Base-by-base conservation (phyloP, 2,113 vertebrate genomes). In the Pseudopodoces humilis region DNA sequence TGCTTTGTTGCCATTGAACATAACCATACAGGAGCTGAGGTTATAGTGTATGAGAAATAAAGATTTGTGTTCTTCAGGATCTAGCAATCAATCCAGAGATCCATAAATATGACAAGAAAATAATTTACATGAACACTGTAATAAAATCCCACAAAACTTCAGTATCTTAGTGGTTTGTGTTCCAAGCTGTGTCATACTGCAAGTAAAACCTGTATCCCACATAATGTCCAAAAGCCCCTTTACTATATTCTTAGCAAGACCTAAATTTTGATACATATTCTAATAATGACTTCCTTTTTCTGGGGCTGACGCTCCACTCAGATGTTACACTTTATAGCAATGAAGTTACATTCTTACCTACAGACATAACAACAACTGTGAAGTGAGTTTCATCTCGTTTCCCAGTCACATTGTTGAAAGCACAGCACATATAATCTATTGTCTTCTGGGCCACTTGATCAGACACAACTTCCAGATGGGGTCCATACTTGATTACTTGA, bases 341-440 rank as follows among this genome's bases (percentile, higher is more conserved):
- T 15, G 16, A 74, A 28, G 37, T 23, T 16, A 53, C 23, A 53
- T 53, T 95, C 97, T 98, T 98, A 98, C 98, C 98, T 58, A 98
- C 90, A 67, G 98, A 98, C 71, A 98, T 98, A 96, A 99, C 96
- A 7, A 99, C 95, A 30, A 99, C 97, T 1, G 99, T 99, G 90
- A 99, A 99, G 59, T 95, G 98, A 81, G 98, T 97, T 98, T 99
- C 98, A 47, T 99, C 98, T 81, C 96, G 97, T 93, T 98, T 99
- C 76, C 99, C 98, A 3, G 99, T 99, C 81, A 98, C 63, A 0
- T 99, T 99, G 97, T 99, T 99, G 97, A 99, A 99, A 62, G 99
- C 99, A 8, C 98, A 92, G 91, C 99, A 99, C 92, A 98, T 69
- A 72, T 99, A 99, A 81, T 99, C 98, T 12, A 98, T 92, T 8